Evolutionary conservation across 2,797 vertebrate species (phyloP), one percentile per base, ranked within the genome.

Genomic region (Loris lydekkerianus): DNA sequence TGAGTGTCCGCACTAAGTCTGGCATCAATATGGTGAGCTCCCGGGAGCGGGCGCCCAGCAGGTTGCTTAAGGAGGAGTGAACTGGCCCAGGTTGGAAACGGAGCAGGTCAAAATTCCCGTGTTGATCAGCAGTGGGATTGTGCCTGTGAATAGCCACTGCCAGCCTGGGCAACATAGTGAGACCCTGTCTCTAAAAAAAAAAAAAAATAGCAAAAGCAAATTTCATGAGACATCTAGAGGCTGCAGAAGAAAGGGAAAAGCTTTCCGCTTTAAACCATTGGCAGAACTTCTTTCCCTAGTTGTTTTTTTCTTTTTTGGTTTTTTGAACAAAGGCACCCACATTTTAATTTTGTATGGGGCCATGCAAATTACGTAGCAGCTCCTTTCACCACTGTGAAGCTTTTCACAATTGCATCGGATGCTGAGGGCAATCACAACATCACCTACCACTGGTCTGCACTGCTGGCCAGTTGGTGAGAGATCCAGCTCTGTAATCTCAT

Each of bases 131-230:
- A 53, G 49, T 3, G 49, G 49, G 49, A 53, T 15, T 53, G 49
- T 4, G 2, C 49, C 49, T 15, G 4, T 15, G 49, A 53, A 53
- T 53, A 53, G 14, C 49, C 11, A 15, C 49, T 15, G 49, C 49
- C 4, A 15, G 49, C 14, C 49, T 53, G 49, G 49, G 49, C 49
- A 53, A 53, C 49, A 53, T 53, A 53, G 49, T 53, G 49, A 53
- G 49, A 53, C 14, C 49, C 49, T 1, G 14, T 53, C 49, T 53
- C 14, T 53, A 53, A 53, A 49, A 49, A 49, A 13, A 49, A 49
- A 49, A 73, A 9, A 61, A 90, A 81, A 61, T 70, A 94, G 15
- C n/a, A 88, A 81, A 81, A 86, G 15, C 29, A 91, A 76, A 75
- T 25, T 27, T 13, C 34, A 46, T 4, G 5, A 89, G 31, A 87